Percentiles rank a stretch among this genome's conserved stretches.
phyloP scores from a whole-genome alignment of 2,113 vertebrate species.

The Todiramphus saurophagus region DNA sequence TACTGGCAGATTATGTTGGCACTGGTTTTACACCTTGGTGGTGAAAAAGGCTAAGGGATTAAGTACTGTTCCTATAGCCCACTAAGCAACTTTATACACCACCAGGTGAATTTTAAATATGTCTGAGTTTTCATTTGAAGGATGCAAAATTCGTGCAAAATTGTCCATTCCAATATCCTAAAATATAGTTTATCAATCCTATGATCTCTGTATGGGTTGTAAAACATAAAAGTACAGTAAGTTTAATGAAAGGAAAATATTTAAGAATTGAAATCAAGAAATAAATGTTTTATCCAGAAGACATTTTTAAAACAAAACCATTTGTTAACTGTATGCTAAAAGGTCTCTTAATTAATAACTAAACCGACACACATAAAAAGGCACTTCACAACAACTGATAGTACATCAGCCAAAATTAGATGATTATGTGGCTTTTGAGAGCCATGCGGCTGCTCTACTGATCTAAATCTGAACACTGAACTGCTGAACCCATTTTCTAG shows the following conservation, averaged over 20 bases:
- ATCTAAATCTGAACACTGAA: conserved; percentile 57
- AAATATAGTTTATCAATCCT: background rate
- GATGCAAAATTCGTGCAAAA: background rate
- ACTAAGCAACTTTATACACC: background rate
- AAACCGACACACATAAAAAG: conserved; percentile 28
- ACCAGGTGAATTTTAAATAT: background rate
- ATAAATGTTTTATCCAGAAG: background rate
- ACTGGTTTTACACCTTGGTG: background rate
- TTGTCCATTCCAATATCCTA: background rate
- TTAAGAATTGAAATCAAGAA: background rate
- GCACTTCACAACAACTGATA: background rate
- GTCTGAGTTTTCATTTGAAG: background rate
- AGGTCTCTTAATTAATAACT: conserved; percentile 22
- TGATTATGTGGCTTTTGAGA: background rate
- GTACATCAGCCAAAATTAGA: conserved; percentile 23
- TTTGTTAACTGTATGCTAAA: background rate
- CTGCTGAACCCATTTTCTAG: conserved; percentile 56
- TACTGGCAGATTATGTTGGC: background rate
- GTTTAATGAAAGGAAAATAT: background rate
- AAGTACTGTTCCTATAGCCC: background rate
- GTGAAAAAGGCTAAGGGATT: background rate
- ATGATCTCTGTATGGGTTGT: background rate
- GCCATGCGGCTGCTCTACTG: conserved; percentile 51
- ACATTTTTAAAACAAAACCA: background rate
- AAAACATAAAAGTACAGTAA: background rate